Percentiles rank a stretch among this genome's conserved stretches.
These are phyloP conservation scores for Tympanuchus pallidicinctus DNA, from an alignment of 2,113 vertebrate species.

Conservation along the genomic window DNA sequence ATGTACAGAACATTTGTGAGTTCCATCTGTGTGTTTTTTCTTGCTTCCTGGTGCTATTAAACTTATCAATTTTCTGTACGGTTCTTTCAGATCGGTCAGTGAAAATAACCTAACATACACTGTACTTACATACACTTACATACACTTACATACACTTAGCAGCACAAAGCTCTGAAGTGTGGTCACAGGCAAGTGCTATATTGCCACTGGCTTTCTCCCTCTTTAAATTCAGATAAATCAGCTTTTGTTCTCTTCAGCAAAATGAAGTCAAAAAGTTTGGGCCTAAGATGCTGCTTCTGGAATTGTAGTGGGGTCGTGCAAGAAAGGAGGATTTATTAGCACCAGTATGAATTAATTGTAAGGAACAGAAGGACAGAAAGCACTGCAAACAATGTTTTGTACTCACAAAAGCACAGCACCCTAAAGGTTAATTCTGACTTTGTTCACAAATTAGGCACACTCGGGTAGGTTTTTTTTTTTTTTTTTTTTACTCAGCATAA, in stretches of 20 bases:
- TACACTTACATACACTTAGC: too few relatives aligned
- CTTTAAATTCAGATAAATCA: constrained; percentile 27
- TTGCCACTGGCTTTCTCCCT: not conserved
- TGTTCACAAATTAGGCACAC: constrained; percentile 62
- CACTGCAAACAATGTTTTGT: constrained; percentile 50
- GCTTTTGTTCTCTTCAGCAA: constrained; percentile 26
- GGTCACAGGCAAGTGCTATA: not conserved
- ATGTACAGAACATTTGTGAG: too few relatives aligned
- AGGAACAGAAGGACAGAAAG: constrained; percentile 4
- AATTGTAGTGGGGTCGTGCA: not conserved
- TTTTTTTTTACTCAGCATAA: not conserved
- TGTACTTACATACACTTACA: too few relatives aligned
- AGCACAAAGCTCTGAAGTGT: not conserved
- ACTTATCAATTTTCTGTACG: not conserved
- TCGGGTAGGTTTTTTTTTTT: constrained; percentile 20
- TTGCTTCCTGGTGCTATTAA: not conserved
- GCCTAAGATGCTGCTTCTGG: not conserved
- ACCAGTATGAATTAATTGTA: constrained; percentile 45
- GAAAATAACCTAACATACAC: not conserved
- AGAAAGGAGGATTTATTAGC: constrained; percentile 49
- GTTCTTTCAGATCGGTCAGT: not conserved
- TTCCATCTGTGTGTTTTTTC: not conserved
- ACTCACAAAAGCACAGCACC: not conserved
- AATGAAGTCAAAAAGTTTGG: constrained; percentile 44
- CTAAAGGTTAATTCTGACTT: constrained; percentile 65